These are phyloP conservation scores for Epicauta chinensis DNA, from an alignment of 1,140 invertebrate species.

Conservation along the genomic window DNA sequence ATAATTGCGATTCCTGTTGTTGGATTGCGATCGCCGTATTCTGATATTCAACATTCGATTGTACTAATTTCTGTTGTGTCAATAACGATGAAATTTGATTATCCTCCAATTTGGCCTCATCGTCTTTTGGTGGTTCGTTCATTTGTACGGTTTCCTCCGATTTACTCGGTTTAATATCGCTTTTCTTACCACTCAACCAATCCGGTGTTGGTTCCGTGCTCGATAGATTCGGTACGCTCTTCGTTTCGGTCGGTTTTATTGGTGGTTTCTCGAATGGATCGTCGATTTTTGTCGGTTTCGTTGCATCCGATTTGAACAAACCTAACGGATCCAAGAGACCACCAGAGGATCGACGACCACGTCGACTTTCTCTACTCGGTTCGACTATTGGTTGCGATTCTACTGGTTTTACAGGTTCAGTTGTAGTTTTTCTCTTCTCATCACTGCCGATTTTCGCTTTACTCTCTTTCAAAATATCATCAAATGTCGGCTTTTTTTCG, in stretches of 20 bases:
- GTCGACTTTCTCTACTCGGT: conserved; percentile 15
- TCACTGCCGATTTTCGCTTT: conserved; percentile 11
- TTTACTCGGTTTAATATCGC: conserved; percentile 17
- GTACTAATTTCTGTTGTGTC: conserved; percentile 26
- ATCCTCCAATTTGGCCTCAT: not conserved
- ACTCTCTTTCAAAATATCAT: conserved; percentile 35
- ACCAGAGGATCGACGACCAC: conserved; percentile 4
- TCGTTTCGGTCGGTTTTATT: conserved; percentile 4
- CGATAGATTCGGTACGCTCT: conserved; percentile 13
- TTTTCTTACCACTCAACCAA: conserved; percentile 22
- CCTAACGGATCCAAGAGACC: conserved; percentile 16
- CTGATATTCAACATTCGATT: conserved; percentile 40
- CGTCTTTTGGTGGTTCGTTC: not conserved
- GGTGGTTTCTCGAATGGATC: conserved; percentile 1
- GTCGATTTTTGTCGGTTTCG: not conserved
- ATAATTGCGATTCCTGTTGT: conserved; percentile 46
- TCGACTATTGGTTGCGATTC: not conserved
- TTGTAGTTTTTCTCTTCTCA: not conserved
- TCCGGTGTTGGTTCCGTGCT: conserved; percentile 20
- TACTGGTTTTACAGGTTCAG: not conserved
- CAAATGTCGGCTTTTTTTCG: conserved; percentile 28
- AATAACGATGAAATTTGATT: conserved; percentile 17
- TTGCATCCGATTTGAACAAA: conserved; percentile 6
- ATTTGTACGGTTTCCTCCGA: conserved; percentile 10
- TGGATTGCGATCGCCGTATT: conserved; percentile 43